Evolutionary conservation across 2,888 invertebrate species (phyloP).

Genomic region (Synanthedon tipuliformis): DNA sequence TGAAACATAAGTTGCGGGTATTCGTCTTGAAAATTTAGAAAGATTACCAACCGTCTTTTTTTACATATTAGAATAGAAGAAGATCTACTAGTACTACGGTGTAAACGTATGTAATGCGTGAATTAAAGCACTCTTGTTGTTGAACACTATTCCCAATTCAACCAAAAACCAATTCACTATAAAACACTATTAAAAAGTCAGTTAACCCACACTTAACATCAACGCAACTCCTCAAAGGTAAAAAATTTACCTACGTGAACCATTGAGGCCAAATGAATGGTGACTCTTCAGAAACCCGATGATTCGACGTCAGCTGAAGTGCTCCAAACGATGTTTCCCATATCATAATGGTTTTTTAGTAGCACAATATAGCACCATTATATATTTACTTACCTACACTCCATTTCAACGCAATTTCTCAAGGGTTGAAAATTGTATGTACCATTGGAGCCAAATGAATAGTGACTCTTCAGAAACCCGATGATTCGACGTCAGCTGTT

Average conservation of each 20-base stretch:
- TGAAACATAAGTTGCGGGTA: conserved; percentile 39
- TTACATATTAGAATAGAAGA: not conserved
- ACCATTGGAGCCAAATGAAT: too few species aligned
- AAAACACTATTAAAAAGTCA: not conserved
- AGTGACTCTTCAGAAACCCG: too few species aligned
- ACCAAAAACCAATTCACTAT: too few species aligned
- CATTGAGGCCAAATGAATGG: too few species aligned
- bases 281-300: not conserved
- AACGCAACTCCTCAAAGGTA: not conserved
- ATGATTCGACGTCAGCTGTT: not conserved
- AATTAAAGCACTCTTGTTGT: not conserved
- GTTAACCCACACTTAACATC: not conserved
- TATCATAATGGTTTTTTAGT: not conserved
- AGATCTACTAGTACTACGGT: not conserved
- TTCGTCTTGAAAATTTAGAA: conserved; percentile 34
- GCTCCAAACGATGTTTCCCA: not conserved
- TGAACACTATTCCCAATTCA: too few species aligned
- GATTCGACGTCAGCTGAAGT: not conserved
- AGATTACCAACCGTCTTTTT: not conserved
- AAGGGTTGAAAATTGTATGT: not conserved
- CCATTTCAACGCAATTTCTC: not conserved
- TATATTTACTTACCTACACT: not conserved
- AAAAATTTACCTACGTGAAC: not conserved
- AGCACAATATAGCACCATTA: not conserved
- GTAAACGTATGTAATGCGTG: not conserved